Conservation (phyloP, 2,888 invertebrate species). For the Oscheius sp. region DNA sequence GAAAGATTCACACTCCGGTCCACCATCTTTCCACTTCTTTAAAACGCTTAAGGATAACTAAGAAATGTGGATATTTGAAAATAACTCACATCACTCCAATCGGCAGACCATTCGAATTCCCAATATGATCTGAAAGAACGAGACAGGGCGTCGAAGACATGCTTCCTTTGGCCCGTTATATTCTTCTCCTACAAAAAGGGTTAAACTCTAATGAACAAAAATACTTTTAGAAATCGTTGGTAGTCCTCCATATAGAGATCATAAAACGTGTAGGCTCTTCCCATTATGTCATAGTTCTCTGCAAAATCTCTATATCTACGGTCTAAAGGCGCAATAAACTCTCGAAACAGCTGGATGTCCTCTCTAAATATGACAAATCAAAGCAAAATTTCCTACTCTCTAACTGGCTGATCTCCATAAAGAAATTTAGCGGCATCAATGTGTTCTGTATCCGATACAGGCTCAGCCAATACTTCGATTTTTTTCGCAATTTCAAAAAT, state of each 20-base stretch:
- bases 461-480: constrained; percentile 39
- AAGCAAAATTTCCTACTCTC: constrained; percentile 21
- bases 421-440: constrained; percentile 45
- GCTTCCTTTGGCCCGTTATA: constrained; percentile 40
- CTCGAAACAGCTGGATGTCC: constrained; percentile 45
- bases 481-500: constrained; percentile 60
- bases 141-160: constrained; percentile 60
- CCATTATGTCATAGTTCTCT: constrained; percentile 45
- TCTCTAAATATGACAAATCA: constrained; percentile 27
- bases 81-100: constrained; percentile 55
- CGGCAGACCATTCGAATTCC: constrained; percentile 68
- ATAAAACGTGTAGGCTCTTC: constrained; percentile 46
- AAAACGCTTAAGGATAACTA: constrained; percentile 61
- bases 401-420: constrained; percentile 41
- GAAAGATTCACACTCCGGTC: constrained; percentile 57
- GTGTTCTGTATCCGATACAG: constrained; percentile 50
- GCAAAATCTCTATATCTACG: constrained; percentile 49
- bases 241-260: constrained; percentile 49
- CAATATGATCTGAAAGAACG: constrained; percentile 61
- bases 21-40: constrained; percentile 62
- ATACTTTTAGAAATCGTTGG: constrained; percentile 42
- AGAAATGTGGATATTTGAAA: not conserved
- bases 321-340: constrained; percentile 51
- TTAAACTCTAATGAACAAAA: not conserved
- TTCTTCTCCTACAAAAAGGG: constrained; percentile 37